Base-by-base conservation (phyloP, 2,888 invertebrate genomes). In the Amitus sp. region DNA sequence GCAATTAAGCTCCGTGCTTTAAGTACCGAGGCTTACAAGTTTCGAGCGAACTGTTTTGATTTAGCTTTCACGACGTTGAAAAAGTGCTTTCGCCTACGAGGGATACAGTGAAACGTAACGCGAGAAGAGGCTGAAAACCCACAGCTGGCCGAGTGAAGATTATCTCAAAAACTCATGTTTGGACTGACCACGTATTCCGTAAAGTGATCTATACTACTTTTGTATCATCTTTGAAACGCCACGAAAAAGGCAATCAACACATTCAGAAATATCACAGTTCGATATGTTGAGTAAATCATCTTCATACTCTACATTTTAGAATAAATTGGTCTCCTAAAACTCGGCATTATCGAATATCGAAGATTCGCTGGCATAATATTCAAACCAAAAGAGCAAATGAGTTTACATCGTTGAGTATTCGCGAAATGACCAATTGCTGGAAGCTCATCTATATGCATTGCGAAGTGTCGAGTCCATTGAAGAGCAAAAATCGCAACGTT, bases 1-100 rank as follows among this genome's bases (percentile, higher is more conserved):
- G 76, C 77, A 79, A 79, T 80, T 79, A 79, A 77, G 71, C 68
- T 67, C 66, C 66, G 71, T 68, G 70, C 72, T 74, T 76, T 76
- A 73, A 72, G 70, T 68, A 65, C 69, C 67, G 71, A 64, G 70
- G 53, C 37, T 65, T 71, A 68, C 72, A 61, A 70, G 67, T 68
- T 70, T 71, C 70, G 63, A 66, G 67, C 54, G 62, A 65, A 53
- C 62, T 53, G 59, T 66, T 66, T 62, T 66, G 65, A 66, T 62
- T 62, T 59, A 66, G 62, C 55, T 65, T 59, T 53, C 62, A 46
- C 55, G 53, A 62, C 59, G 62, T 46, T 60, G 45, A 62, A 57
- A 55, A 59, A 64, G 60, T 65, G 67, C 64, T 69, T 62, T 62
- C 64, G 62, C 54, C 62, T 65, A 57, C 61, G 59, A 60, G 62